A percentile compares a stretch with the other conserved stretches of the same genome.
Evolutionary conservation across 2,888 invertebrate genomes (phyloP).

Genomic region (Drosophila niveifrons): DNA sequence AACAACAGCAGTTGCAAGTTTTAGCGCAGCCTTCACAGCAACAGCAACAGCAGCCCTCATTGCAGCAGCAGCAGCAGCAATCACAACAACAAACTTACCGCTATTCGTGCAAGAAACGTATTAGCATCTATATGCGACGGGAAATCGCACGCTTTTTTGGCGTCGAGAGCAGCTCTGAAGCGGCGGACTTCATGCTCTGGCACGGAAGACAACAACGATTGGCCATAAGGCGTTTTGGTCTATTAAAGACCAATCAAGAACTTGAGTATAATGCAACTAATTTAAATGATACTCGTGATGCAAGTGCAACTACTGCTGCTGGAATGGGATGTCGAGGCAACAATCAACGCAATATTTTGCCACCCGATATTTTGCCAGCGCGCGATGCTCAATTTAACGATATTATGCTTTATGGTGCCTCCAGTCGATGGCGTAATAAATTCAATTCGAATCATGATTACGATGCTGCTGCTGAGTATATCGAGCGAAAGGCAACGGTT

Average conservation of each 20-base stretch:
- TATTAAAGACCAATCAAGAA: slow-evolving; percentile 39
- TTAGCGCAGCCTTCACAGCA: slow-evolving; percentile 9
- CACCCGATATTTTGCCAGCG: slow-evolving; percentile 85
- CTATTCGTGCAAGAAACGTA: slow-evolving; percentile 81
- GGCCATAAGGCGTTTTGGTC: slow-evolving; percentile 83
- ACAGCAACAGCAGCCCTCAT: slow-evolving; percentile 37
- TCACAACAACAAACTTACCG: slow-evolving; percentile 49
- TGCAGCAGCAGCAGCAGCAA: slow-evolving; percentile 48
- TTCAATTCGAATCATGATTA: slow-evolving; percentile 63
- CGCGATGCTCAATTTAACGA: slow-evolving; percentile 76
- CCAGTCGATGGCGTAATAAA: slow-evolving; percentile 33
- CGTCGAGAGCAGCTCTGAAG: slow-evolving; percentile 83
- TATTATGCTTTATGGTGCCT: slow-evolving; percentile 15
- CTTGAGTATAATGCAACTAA: slow-evolving; percentile 44
- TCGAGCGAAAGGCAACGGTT: slow-evolving; percentile 84
- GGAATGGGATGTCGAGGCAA: neutral
- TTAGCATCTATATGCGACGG: slow-evolving; percentile 82
- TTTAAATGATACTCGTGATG: slow-evolving; percentile 15
- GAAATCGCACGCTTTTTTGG: slow-evolving; percentile 85
- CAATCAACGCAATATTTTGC: slow-evolving; percentile 13
- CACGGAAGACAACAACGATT: slow-evolving; percentile 83
- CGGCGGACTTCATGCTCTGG: slow-evolving; percentile 83
- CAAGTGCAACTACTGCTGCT: slow-evolving; percentile 4
- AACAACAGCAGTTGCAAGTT: slow-evolving; percentile 24
- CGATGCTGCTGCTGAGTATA: slow-evolving; percentile 81